Evolutionary conservation across 1,140 invertebrate genomes (phyloP).

Genomic region (Drosophila burlai): DNA sequence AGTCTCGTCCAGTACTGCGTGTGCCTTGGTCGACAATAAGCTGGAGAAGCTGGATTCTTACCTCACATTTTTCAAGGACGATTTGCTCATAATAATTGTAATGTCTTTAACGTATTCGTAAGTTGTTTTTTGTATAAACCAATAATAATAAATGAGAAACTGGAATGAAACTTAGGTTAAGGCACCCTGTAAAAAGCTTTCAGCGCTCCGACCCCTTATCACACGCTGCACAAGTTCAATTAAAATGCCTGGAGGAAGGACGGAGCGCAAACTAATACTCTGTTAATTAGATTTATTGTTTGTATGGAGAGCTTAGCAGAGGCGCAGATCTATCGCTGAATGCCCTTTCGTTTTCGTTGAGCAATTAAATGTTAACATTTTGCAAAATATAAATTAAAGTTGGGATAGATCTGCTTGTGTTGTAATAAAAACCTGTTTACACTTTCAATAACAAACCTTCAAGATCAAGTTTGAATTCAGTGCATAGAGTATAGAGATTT

Average conservation of each 20-base stretch:
- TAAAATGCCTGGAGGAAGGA: conserved; percentile 41
- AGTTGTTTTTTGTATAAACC: conserved; percentile 39
- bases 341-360: conserved; percentile 24
- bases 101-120: conserved; percentile 14
- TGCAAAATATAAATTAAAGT: conserved; percentile 1
- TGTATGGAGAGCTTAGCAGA: neutral
- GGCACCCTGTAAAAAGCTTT: conserved; percentile 19
- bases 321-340: neutral
- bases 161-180: conserved; percentile 10
- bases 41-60: neutral
- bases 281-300: conserved; percentile 63
- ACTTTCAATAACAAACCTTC: neutral
- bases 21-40: conserved; percentile 61
- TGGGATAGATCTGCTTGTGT: too few relatives aligned
- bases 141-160: conserved; percentile 45
- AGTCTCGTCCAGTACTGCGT: neutral
- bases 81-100: conserved; percentile 30
- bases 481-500: conserved; percentile 8
- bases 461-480: neutral
- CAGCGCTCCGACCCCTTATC: conserved; percentile 48
- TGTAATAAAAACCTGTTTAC: neutral
- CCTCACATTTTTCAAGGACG: conserved; percentile 14
- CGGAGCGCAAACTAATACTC: conserved; percentile 46
- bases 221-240: conserved; percentile 59
- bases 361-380: neutral